Evolutionary conservation across 2,888 invertebrate species (phyloP), one percentile per base, ranked within the genome.

Genomic region (Pseudococcus longispinus): DNA sequence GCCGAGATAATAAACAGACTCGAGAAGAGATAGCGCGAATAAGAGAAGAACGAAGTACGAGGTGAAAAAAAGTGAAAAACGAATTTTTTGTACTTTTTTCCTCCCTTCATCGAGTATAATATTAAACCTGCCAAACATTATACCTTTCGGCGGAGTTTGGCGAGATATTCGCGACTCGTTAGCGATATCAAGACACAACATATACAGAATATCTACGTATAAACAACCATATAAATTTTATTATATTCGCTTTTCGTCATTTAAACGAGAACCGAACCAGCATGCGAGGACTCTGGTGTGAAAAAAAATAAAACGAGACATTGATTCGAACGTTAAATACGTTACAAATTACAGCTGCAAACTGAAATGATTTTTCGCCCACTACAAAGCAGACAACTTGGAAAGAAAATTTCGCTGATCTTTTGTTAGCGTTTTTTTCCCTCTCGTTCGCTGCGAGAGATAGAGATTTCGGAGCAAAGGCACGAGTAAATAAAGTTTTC

Each of bases 401-500:
- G 20, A 70, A 65, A 26, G 29, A 70, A 70, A 70, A 29, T 29
- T 70, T 70, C 26, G 29, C 29, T 6, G 29, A 29, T 29, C 70
- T 70, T 60, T 70, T 70, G 70, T 70, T 18, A 18, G 29, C 32
- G 1, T 42, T 80, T 80, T 80, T 42, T 20, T 2, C 77, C 37
- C 37, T 37, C n/a, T n/a, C n/a, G n/a, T n/a, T 37, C 37, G 4
- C 9, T 37, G 37, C 20, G 3, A 13, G 18, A 11, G 3, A 13
- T 4, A 11, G 32, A 74, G 32, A 74, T 60, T 60, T 60, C 20
- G 18, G 18, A 15, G 32, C 42, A 20, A 80, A 80, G 18, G 20
- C 20, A 42, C 37, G 42, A 42, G 77, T 80, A 80, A 80, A 80
- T 80, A 42, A 80, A 42, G 29, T 80, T 70, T 70, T 29, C n/a